A percentile compares a stretch with the other conserved stretches of the same genome.
phyloP scores from a whole-genome alignment of 2,113 vertebrate genomes.

The Mystacornis crossleyi region DNA sequence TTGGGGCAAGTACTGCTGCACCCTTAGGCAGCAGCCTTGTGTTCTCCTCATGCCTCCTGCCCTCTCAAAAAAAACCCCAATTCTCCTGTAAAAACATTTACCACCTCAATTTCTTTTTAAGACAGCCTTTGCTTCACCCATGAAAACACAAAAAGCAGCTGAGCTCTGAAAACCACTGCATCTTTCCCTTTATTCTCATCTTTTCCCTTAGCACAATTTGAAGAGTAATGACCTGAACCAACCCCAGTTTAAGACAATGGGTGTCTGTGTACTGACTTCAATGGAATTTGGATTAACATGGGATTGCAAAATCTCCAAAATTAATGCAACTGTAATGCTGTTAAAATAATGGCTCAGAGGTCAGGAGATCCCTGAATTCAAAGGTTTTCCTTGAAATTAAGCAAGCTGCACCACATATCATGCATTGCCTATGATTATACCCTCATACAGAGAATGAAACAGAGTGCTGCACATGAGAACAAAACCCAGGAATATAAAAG shows the following conservation, averaged over 20 bases:
- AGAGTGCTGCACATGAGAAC: background rate
- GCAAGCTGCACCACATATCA: background rate
- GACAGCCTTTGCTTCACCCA: background rate
- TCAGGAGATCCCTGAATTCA: background rate
- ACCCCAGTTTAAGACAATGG: constrained; percentile 37
- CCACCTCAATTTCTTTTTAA: background rate
- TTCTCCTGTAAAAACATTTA: background rate
- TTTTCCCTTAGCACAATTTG: background rate
- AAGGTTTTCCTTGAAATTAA: constrained; percentile 34
- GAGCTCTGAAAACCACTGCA: background rate
- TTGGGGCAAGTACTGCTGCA: background rate
- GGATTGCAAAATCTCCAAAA: constrained; percentile 43
- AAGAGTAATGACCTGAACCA: constrained; percentile 33
- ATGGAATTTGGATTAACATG: constrained; percentile 47
- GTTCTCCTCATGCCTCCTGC: background rate
- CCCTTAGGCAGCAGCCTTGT: background rate
- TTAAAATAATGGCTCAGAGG: constrained; percentile 36
- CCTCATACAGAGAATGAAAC: background rate
- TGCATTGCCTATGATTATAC: background rate
- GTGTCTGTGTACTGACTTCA: constrained; percentile 23
- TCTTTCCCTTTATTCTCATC: background rate
- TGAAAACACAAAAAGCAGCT: background rate
- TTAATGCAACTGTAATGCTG: constrained; percentile 49
- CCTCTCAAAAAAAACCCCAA: background rate
- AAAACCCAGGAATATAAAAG: background rate